Conservation (phyloP, 2,888 invertebrate genomes). For the Sinotaia quadrata region DNA sequence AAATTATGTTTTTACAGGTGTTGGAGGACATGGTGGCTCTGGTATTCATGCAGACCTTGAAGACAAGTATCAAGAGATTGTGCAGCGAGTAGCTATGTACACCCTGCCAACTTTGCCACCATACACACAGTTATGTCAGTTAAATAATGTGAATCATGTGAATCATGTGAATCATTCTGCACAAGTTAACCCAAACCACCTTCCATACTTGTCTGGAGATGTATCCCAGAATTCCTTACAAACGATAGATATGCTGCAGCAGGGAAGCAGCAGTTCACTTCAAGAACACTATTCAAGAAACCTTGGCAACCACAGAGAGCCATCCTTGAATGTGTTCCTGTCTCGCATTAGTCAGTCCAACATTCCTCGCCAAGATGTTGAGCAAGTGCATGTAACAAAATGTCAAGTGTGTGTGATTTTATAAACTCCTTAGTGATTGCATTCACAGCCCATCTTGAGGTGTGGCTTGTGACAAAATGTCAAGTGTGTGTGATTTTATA, state of each 20-base stretch:
- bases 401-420: slow-evolving; percentile 64
- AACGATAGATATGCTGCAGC: slow-evolving; percentile 12
- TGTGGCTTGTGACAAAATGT: slow-evolving; percentile 62
- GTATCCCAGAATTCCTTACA: slow-evolving; percentile 19
- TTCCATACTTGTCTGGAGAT: background rate
- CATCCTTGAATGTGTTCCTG: slow-evolving; percentile 35
- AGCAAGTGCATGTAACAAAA: slow-evolving; percentile 59
- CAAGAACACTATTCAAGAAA: slow-evolving; percentile 31
- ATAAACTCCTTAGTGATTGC: too few species aligned
- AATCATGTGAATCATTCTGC: too few species aligned
- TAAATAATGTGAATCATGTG: too few species aligned
- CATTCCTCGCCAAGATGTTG: slow-evolving; percentile 36
- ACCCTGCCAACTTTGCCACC: slow-evolving; percentile 56
- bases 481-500: slow-evolving; percentile 62
- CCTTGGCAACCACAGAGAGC: slow-evolving; percentile 24
- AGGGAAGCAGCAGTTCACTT: slow-evolving; percentile 39
- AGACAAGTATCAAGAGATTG: slow-evolving; percentile 68
- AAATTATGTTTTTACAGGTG: slow-evolving; percentile 61
- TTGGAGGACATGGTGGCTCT: slow-evolving; percentile 72
- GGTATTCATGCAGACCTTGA: slow-evolving; percentile 70
- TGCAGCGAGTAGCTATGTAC: slow-evolving; percentile 62
- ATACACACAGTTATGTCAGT: too few species aligned
- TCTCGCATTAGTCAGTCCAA: slow-evolving; percentile 33
- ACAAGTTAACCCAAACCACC: background rate
- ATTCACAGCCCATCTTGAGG: too few species aligned